Base-by-base conservation (phyloP, 2,113 vertebrate genomes). In the Cochlearius cochlearius region DNA sequence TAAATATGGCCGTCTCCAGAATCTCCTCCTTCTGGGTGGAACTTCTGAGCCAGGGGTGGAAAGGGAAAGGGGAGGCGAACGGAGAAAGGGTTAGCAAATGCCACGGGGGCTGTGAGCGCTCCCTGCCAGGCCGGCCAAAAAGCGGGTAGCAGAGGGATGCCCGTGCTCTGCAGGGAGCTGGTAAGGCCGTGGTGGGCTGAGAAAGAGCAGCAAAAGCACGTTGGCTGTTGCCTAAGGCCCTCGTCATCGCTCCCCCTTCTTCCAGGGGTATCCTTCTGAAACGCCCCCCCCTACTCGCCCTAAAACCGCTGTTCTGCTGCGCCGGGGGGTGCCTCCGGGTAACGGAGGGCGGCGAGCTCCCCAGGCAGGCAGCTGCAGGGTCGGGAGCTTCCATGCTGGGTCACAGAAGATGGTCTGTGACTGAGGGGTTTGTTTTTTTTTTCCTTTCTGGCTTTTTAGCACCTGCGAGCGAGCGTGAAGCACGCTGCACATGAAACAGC, bases 161-260 rank as follows among this genome's bases (percentile, higher is more conserved):
- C 41, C 41, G 15, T 43, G 41, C 41, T 43, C 41, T 43, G 15
- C 41, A 43, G 41, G 41, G 41, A 43, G 39, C 30, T n/a, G 21
- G 47, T 5, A 43, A 45, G 18, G 26, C n/a, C 1, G 3, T 0
- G 1, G 25, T 22, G 39, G 12, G 32, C 5, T 67, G 38, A 30
- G 52, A 60, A 64, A 60, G 64, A 60, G 64, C 58, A 38, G 58
- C 23, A 64, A 79, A 60, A 20, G 13, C 49, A 72, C 39, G 27
- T 21, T 14, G 21, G 20, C 9, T 0, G 0, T 41, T 23, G 22
- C 58, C 23, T 12, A 7, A 0, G 3, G 29, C 39, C 15, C 27
- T 52, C 34, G 7, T 59, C 23, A 21, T 32, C 64, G 39, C 27
- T 94, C 29, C 21, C 20, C 21, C 36, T n/a, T 72, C 32, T 50